Conservation (phyloP, 2,888 invertebrate species). For the Tetramorium bicarinatum region DNA sequence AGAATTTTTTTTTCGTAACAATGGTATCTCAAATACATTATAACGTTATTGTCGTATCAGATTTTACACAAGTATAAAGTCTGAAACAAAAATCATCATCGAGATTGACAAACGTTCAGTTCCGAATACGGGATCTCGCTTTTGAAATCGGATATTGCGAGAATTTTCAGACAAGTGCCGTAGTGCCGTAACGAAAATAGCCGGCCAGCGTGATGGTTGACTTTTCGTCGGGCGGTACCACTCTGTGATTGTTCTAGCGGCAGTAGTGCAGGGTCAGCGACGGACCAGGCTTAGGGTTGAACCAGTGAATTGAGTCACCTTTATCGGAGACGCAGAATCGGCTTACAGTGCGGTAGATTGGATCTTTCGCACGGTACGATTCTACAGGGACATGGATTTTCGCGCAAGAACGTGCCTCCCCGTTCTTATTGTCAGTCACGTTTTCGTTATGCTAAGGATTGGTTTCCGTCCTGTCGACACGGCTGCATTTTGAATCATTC, state of each 20-base stretch:
- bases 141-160: slow-evolving; percentile 4
- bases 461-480: slow-evolving; percentile 58
- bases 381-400: slow-evolving; percentile 18
- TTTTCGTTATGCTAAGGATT: slow-evolving; percentile 55
- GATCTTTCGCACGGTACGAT: slow-evolving; percentile 62
- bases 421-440: slow-evolving; percentile 54
- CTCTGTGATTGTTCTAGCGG: slow-evolving; percentile 66
- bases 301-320: slow-evolving; percentile 69
- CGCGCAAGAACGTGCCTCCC: slow-evolving; percentile 1
- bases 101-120: neutral
- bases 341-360: slow-evolving; percentile 47
- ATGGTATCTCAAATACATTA: neutral
- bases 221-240: slow-evolving; percentile 59
- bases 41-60: neutral
- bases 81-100: neutral
- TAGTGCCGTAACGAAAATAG: slow-evolving; percentile 16
- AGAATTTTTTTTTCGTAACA: neutral
- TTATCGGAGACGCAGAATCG: slow-evolving; percentile 52
- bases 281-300: slow-evolving; percentile 59
- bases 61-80: neutral
- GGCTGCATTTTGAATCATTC: slow-evolving; percentile 48
- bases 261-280: slow-evolving; percentile 57
- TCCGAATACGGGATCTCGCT: neutral
- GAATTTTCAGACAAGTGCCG: neutral
- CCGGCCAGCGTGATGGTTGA: slow-evolving; percentile 63